These are phyloP conservation scores for Bombyx mori DNA, from an alignment of 1,140 invertebrate species.

Conservation along the genomic window ASM3026992v2 NC_085115.1:4467501-4468000, in stretches of 20 bases:
- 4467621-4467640: slow-evolving; percentile 21
- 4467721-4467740: slow-evolving; percentile 2
- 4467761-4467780: no score
- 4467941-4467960: slow-evolving; percentile 16
- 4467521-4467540: no score
- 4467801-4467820: no score
- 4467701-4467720: slow-evolving; percentile 20
- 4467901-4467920: slow-evolving; percentile 5
- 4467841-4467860: neutral
- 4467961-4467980: slow-evolving; percentile 32
- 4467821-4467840: no score
- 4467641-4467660: slow-evolving; percentile 40
- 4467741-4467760: neutral
- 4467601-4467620: slow-evolving; percentile 20
- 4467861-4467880: neutral
- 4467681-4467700: slow-evolving; percentile 24
- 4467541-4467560: neutral
- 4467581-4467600: slow-evolving; percentile 19
- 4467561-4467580: neutral
- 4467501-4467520: no score
- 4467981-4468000: slow-evolving; percentile 54
- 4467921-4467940: slow-evolving; percentile 5
- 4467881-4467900: slow-evolving; percentile 1
- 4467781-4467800: no score
- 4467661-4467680: slow-evolving; percentile 21